phyloP scores from a whole-genome alignment of 2,888 invertebrate species.

The Cheilosia impressa region DNA sequence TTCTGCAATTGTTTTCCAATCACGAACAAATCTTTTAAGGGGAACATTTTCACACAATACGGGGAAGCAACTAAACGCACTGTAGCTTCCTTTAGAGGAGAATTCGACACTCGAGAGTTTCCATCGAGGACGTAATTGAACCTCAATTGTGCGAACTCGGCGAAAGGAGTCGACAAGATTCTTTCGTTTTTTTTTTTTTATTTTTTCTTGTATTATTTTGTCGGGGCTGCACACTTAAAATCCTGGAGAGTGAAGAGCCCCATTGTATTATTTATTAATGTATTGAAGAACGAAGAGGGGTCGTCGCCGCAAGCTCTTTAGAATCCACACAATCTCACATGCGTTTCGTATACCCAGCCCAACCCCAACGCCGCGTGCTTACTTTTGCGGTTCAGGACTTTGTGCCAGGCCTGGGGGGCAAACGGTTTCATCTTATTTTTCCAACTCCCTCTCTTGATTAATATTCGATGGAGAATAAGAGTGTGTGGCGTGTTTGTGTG shows the following conservation, averaged over 20 bases:
- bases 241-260: conserved; percentile 37
- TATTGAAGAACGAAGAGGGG: conserved; percentile 29
- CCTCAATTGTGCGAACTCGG: conserved; percentile 72
- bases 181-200: conserved; percentile 1
- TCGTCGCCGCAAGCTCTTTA: conserved; percentile 58
- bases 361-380: conserved; percentile 28
- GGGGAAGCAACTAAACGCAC: conserved; percentile 32
- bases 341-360: conserved; percentile 6
- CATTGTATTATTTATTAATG: conserved; percentile 71
- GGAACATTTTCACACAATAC: conserved; percentile 23
- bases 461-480: conserved; percentile 61
- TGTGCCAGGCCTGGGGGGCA: conserved; percentile 3
- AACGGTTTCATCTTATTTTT: conserved; percentile 12
- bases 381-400: conserved; percentile 51
- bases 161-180: conserved; percentile 60
- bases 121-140: conserved; percentile 66
- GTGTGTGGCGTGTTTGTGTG: background rate
- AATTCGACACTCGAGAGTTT: conserved; percentile 59
- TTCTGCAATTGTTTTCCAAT: conserved; percentile 57
- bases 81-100: conserved; percentile 30
- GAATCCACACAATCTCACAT: conserved; percentile 13
- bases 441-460: conserved; percentile 44
- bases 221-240: conserved; percentile 19
- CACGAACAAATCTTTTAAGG: conserved; percentile 13
- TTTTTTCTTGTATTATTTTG: conserved; percentile 17